Conservation (phyloP, 2,797 vertebrate species). For the Cottoperca gobio region DNA sequence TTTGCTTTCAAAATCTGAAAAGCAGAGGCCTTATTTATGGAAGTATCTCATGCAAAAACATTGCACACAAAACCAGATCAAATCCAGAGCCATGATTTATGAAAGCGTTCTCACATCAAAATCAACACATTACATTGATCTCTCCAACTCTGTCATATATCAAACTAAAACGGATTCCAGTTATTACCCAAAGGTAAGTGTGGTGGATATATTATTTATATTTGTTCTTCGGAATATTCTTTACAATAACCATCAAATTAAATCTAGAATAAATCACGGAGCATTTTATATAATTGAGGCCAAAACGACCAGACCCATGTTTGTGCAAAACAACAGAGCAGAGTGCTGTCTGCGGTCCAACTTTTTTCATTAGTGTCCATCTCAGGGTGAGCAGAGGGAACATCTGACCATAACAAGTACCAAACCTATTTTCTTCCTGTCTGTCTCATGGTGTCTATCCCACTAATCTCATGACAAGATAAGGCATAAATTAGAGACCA, state of each 20-base stretch:
- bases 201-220: constrained; percentile 5
- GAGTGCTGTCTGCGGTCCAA: constrained; percentile 37
- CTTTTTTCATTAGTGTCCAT: constrained; percentile 45
- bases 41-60: constrained; percentile 11
- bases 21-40: constrained; percentile 29
- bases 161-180: constrained; percentile 18
- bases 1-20: constrained; percentile 27
- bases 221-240: constrained; percentile 29
- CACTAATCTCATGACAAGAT: constrained; percentile 14
- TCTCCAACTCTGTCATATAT: constrained; percentile 11
- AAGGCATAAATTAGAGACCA: constrained; percentile 28
- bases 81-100: constrained; percentile 27
- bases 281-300: constrained; percentile 20
- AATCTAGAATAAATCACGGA: constrained; percentile 36
- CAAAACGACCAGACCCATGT: constrained; percentile 15
- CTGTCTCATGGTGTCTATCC: constrained; percentile 14
- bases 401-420: constrained; percentile 59
- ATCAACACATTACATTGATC: constrained; percentile 21
- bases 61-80: constrained; percentile 17
- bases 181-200: constrained; percentile 19
- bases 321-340: constrained; percentile 43
- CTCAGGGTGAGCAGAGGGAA: constrained; percentile 35
- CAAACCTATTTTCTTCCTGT: constrained; percentile 33
- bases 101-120: constrained; percentile 4
- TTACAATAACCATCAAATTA: constrained; percentile 26